These are phyloP conservation scores for Emberiza fucata DNA, from an alignment of 2,113 vertebrate species.

Conservation along the genomic window DNA sequence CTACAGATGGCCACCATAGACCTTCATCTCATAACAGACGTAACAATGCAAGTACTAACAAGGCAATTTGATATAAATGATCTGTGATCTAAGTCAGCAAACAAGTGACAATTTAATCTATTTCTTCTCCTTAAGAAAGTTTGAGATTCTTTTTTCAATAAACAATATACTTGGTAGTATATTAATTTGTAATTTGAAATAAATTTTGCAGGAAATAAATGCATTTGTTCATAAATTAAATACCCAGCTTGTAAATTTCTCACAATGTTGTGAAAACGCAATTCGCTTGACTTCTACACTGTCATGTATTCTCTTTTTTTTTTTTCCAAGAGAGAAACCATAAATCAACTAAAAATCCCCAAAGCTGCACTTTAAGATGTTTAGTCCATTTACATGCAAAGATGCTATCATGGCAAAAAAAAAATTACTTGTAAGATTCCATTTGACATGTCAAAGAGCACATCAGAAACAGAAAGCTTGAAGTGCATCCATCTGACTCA, in stretches of 20 bases:
- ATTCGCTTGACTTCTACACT: neutral
- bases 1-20: accelerated
- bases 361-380: neutral
- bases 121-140: neutral
- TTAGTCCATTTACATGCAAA: neutral
- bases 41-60: neutral
- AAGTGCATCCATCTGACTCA: neutral
- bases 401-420: neutral
- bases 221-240: neutral
- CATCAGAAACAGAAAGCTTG: neutral
- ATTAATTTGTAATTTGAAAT: neutral
- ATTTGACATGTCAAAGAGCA: neutral
- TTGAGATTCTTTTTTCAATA: neutral
- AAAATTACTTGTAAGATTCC: neutral
- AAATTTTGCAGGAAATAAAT: neutral
- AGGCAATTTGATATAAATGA: neutral
- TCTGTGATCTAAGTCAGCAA: neutral
- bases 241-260: neutral
- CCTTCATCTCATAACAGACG: neutral
- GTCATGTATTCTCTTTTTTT: neutral
- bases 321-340: neutral
- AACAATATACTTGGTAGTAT: neutral
- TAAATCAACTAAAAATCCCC: neutral
- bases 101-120: neutral
- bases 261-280: neutral